phyloP scores from a whole-genome alignment of 1,140 invertebrate genomes.

The Octopus sinensis region DNA sequence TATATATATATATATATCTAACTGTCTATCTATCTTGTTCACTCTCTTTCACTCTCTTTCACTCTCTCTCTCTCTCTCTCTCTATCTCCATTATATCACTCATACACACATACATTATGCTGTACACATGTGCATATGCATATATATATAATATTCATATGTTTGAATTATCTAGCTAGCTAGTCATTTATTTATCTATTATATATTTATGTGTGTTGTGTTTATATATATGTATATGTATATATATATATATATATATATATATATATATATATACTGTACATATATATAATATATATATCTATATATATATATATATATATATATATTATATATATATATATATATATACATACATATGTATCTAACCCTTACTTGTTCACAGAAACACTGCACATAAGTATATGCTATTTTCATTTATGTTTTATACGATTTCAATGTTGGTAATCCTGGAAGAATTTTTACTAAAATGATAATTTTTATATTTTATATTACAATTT shows the following conservation, averaged over 20 bases:
- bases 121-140: neutral
- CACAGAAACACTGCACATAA: too few relatives aligned
- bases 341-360: too few relatives aligned
- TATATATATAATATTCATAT: neutral
- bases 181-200: neutral
- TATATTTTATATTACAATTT: too few relatives aligned
- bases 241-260: neutral
- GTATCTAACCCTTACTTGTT: too few relatives aligned
- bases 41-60: too few relatives aligned
- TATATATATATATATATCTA: too few relatives aligned
- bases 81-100: neutral
- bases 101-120: neutral
- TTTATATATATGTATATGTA: neutral
- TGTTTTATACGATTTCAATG: too few relatives aligned
- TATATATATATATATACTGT: neutral
- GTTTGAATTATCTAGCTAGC: neutral
- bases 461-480: too few relatives aligned
- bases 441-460: too few relatives aligned
- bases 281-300: neutral
- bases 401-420: too few relatives aligned
- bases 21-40: too few relatives aligned
- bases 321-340: neutral
- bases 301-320: neutral
- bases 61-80: too few relatives aligned
- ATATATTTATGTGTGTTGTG: neutral